A percentile compares a stretch with the other conserved stretches of the same genome.
These are phyloP conservation scores for Ceyx margarethae DNA, from an alignment of 2,113 vertebrate genomes.

Conservation along the genomic window DNA sequence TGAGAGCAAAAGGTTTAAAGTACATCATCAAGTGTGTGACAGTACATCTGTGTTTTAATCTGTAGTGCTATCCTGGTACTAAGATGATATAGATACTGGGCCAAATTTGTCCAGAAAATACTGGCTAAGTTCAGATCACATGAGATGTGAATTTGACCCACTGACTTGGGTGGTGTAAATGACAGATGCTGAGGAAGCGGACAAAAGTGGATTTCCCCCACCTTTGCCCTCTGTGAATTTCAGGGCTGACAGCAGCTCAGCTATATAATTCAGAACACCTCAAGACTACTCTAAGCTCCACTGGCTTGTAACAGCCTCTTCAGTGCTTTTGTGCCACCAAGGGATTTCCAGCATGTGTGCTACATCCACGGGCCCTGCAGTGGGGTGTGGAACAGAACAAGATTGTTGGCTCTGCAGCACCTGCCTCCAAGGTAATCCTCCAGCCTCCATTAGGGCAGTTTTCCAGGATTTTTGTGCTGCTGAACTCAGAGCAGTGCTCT, in stretches of 20 bases:
- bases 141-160: background rate
- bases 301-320: background rate
- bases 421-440: background rate
- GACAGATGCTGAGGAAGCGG: background rate
- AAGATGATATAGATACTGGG: fast-evolving
- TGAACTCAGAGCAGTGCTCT: background rate
- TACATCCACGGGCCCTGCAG: background rate
- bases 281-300: background rate
- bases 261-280: constrained; percentile 8
- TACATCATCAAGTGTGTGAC: background rate
- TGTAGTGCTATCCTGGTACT: background rate
- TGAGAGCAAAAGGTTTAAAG: background rate
- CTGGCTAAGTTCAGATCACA: background rate
- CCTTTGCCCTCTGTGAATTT: background rate
- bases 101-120: background rate
- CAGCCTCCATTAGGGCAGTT: background rate
- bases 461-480: background rate
- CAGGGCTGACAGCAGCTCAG: background rate
- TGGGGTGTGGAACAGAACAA: background rate
- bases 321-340: background rate
- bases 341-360: background rate
- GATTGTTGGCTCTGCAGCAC: background rate
- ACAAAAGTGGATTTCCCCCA: background rate
- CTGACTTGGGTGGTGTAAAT: background rate
- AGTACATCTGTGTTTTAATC: background rate